Percentiles rank a stretch among this genome's conserved stretches.
phyloP scores from a whole-genome alignment of 2,113 vertebrate species.

The Numida meleagris region DNA sequence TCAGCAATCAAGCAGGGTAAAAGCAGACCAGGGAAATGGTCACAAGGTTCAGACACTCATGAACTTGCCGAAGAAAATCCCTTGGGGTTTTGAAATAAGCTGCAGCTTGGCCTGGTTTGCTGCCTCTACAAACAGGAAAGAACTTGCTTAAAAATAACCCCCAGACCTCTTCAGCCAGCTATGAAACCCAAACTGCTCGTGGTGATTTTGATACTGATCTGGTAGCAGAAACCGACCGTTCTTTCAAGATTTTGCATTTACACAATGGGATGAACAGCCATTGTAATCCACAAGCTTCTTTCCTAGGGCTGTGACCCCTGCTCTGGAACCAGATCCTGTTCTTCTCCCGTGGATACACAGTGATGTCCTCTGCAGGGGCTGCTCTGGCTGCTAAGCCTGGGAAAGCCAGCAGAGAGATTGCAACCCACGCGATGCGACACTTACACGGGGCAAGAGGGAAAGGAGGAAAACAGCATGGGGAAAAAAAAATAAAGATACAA shows the following conservation, averaged over 20 bases:
- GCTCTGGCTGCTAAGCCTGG: background rate
- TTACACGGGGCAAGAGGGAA: background rate
- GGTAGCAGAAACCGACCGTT: background rate
- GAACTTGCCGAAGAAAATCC: background rate
- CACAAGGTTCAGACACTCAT: background rate
- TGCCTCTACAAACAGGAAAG: background rate
- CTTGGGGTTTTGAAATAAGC: background rate
- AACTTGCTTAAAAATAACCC: background rate
- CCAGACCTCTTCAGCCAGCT: background rate
- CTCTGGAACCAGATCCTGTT: fast-evolving
- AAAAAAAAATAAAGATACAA: background rate
- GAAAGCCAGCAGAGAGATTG: background rate
- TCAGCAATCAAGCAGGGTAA: background rate
- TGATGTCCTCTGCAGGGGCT: background rate
- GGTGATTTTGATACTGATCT: fast-evolving
- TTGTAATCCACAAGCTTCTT: background rate
- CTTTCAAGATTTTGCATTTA: background rate
- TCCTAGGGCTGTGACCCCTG: background rate
- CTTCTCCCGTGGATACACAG: background rate
- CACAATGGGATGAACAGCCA: background rate
- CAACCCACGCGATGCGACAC: fast-evolving
- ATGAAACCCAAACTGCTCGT: background rate
- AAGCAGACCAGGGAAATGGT: background rate
- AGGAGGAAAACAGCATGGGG: background rate
- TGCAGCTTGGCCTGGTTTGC: background rate